A percentile compares a stretch with the other conserved stretches of the same genome.
These are phyloP conservation scores for Actinemys pallida DNA, from an alignment of 2,113 vertebrate genomes.

Conservation along the genomic window DNA sequence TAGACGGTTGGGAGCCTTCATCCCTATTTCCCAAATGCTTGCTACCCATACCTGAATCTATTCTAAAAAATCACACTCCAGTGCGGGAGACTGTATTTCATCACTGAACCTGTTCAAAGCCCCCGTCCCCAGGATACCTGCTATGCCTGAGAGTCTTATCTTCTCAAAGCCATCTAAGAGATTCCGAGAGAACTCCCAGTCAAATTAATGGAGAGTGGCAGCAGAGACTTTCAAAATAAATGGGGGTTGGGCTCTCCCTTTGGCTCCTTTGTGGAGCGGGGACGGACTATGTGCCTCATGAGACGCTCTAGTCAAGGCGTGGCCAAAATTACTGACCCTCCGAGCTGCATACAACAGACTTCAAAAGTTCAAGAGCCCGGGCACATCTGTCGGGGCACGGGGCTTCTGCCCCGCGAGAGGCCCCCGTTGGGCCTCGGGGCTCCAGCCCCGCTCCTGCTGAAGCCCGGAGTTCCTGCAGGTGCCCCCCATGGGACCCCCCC, in stretches of 20 bases:
- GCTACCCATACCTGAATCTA: neutral
- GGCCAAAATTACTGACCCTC: too few species aligned
- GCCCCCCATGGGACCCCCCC: too few species aligned
- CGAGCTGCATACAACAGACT: too few species aligned
- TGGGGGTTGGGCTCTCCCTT: neutral
- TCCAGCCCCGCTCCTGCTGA: too few species aligned
- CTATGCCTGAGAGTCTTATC: neutral
- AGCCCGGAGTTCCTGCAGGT: too few species aligned
- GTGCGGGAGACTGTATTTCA: neutral
- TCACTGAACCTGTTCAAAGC: neutral
- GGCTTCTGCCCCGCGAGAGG: too few species aligned
- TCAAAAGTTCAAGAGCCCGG: too few species aligned
- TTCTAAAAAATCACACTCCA: neutral
- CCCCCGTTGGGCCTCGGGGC: too few species aligned
- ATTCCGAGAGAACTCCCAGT: rapidly evolving
- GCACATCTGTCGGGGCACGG: too few species aligned
- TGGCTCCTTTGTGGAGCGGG: neutral
- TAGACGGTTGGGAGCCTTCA: neutral
- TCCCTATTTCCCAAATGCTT: neutral
- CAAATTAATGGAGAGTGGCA: rapidly evolving
- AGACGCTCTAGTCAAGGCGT: too few species aligned
- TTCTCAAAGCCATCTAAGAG: rapidly evolving
- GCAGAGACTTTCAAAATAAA: neutral
- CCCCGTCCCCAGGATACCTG: rapidly evolving
- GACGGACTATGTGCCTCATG: too few species aligned